These are phyloP conservation scores for chimpanzee (Pan troglodytes) DNA, from an alignment of 2,113 vertebrate genomes.

Conservation along the genomic window NHGRI_mPanTro3-v2.1_pri NC_072403.2:110790001-110790500, in stretches of 20 bases:
- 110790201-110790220: background rate
- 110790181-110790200: background rate
- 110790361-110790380: background rate
- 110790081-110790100: background rate
- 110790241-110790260: background rate
- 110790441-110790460: background rate
- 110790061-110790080: background rate
- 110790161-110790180: background rate
- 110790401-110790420: background rate
- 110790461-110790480: constrained; percentile 25
- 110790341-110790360: background rate
- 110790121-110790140: background rate
- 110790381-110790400: background rate
- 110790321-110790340: background rate
- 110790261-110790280: background rate
- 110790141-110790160: background rate
- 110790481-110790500: background rate
- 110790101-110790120: background rate
- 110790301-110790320: background rate
- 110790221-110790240: background rate
- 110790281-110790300: background rate
- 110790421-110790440: background rate
- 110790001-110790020: background rate
- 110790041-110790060: too few species aligned
- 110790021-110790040: background rate